These are phyloP conservation scores for Geotrypetes seraphini DNA, from an alignment of 2,797 vertebrate genomes.

Conservation along the genomic window DNA sequence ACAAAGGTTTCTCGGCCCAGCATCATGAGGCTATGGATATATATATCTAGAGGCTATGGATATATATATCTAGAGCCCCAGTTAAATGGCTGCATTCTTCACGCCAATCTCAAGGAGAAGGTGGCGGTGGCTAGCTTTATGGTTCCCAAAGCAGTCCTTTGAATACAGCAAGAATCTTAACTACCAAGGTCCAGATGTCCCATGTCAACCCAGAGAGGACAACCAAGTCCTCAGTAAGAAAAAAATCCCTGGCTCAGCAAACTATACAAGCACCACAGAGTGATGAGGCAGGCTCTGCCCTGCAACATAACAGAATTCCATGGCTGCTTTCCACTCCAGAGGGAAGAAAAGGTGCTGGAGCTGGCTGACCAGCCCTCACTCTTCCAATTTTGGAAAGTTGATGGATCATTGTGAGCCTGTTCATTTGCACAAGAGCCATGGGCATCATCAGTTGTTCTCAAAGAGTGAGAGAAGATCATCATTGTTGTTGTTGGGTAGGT, in stretches of 20 bases:
- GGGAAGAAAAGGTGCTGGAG: not conserved
- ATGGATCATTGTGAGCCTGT: too few species aligned
- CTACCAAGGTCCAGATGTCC: not conserved
- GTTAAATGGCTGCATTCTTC: too few species aligned
- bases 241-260: too few species aligned
- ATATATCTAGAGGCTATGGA: not conserved
- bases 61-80: not conserved
- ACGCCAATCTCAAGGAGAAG: too few species aligned
- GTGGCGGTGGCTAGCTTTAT: not conserved
- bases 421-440: not conserved
- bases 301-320: too few species aligned
- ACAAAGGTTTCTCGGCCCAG: too few species aligned
- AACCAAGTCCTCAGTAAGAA: too few species aligned
- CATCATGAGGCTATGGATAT: not conserved
- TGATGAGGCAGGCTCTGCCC: too few species aligned
- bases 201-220: too few species aligned
- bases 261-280: too few species aligned
- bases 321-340: too few species aligned
- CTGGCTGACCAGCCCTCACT: not conserved
- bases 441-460: slow-evolving; percentile 78
- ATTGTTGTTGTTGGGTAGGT: slow-evolving; percentile 84
- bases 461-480: slow-evolving; percentile 92
- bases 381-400: slow-evolving; percentile 22
- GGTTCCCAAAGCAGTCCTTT: not conserved
- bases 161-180: too few species aligned